Base-by-base conservation (phyloP, 1,140 invertebrate species). In the Ctenoplectra terminalis region DNA sequence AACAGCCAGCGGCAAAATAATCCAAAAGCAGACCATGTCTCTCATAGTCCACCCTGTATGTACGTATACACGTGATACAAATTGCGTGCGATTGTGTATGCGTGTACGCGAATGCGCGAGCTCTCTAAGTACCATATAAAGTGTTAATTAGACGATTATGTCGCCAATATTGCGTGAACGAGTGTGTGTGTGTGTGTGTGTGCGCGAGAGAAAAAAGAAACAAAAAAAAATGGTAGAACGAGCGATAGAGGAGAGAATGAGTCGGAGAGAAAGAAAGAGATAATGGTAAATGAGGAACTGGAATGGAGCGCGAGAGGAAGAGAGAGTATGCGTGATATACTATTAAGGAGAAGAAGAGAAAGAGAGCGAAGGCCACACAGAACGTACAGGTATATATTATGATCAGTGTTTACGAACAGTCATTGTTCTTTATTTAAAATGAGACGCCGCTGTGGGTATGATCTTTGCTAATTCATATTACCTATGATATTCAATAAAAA, bases 371-470 rank as follows among this genome's bases (percentile, higher is more conserved):
- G 63, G 34, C 66, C 64, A 70, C 56, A 54, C 13, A 43, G 52
- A 85, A 81, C 52, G 71, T 85, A 60, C 71, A 77, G 72, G 69
- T 81, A 77, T 77, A 71, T 82, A n/a, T n/a, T n/a, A 84, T 72
- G 83, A 85, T 86, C 75, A 85, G 75, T 86, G 84, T 77, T 64
- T 70, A 40, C n/a, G 56, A 75, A 76, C 84, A 77, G 67, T 75
- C 54, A 85, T 67, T 86, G 75, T 85, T 73, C 79, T 77, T 86
- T 85, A 82, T 85, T 86, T 86, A 77, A 86, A 69, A 61, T n/a
- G 67, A 80, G 40, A 73, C 23, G 52, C 34, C 69, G 70, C 58
- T 80, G 37, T 73, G 77, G 77, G 77, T 80, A 80, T 63, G 70
- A 80, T 64, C 70, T 80, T 80, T 80, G 77, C 77, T 80, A 80